These are phyloP conservation scores for Stegophylla sp. DNA, from an alignment of 2,888 invertebrate species.

Conservation along the genomic window DNA sequence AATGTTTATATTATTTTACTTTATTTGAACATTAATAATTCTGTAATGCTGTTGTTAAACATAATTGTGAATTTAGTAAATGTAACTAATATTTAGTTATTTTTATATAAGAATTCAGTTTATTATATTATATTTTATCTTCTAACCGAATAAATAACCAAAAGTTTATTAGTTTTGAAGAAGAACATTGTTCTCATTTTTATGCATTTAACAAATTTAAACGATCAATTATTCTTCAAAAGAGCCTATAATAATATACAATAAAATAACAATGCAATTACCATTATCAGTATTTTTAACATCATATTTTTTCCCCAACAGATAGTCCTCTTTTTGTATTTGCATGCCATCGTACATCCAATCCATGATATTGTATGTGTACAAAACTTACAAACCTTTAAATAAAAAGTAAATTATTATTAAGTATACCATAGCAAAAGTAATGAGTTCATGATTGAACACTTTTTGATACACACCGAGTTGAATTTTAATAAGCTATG, in stretches of 20 bases:
- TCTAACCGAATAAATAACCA: too few species aligned
- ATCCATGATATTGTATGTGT: conserved; percentile 64
- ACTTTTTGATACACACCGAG: background rate
- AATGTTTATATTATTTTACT: too few species aligned
- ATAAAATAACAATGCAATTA: background rate
- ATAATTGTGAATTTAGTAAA: too few species aligned
- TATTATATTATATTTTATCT: too few species aligned
- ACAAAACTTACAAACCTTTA: background rate
- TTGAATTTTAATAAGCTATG: background rate
- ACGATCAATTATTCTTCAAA: too few species aligned
- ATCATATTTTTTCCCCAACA: conserved; percentile 47
- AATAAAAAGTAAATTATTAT: background rate
- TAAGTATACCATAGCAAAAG: background rate
- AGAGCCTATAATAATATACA: background rate
- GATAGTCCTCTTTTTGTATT: conserved; percentile 52
- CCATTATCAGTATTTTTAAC: conserved; percentile 5
- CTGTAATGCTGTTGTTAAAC: too few species aligned
- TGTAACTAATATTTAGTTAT: too few species aligned
- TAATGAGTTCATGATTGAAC: background rate
- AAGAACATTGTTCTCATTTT: too few species aligned
- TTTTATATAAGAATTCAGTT: too few species aligned
- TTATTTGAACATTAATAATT: too few species aligned
- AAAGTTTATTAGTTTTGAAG: too few species aligned
- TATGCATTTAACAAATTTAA: too few species aligned
- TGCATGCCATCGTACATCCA: conserved; percentile 47